Percentiles rank a stretch among this genome's conserved stretches.
Evolutionary conservation across 1,140 invertebrate genomes (phyloP).

Genomic region (Drosophila carrolli): DNA sequence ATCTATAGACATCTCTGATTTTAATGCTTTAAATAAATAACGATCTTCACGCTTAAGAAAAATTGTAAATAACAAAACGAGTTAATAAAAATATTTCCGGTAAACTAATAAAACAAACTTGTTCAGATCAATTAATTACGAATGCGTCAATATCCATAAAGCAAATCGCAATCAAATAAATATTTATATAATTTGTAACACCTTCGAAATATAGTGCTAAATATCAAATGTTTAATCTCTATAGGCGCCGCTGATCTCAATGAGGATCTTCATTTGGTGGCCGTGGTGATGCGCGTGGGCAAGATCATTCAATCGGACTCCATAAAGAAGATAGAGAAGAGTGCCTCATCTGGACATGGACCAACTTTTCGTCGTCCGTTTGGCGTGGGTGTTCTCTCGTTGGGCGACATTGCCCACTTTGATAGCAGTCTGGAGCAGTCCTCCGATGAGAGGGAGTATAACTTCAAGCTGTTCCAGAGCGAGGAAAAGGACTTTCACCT

Average conservation of each 20-base stretch:
- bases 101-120: no score
- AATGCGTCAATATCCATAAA: no score
- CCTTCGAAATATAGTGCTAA: no score
- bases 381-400: constrained; percentile 92
- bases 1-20: no score
- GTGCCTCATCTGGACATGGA: constrained; percentile 65
- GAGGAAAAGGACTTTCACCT: constrained; percentile 97
- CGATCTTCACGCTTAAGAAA: no score
- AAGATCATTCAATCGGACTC: constrained; percentile 93
- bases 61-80: no score
- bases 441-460: constrained; percentile 89
- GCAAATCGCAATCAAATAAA: no score
- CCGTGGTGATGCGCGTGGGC: constrained; percentile 94
- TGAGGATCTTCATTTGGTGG: constrained; percentile 93
- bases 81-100: no score
- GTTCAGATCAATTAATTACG: no score
- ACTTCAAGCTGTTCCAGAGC: constrained; percentile 91
- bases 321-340: constrained; percentile 87
- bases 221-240: neutral
- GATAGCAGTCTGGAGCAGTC: constrained; percentile 86
- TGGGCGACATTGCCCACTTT: constrained; percentile 87
- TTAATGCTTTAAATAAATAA: no score
- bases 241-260: constrained; percentile 91
- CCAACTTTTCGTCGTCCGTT: constrained; percentile 89
- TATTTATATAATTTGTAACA: no score